Evolutionary conservation across 2,113 vertebrate species (phyloP), one percentile per base, ranked within the genome.

Genomic region (Phaethornis superciliosus): DNA sequence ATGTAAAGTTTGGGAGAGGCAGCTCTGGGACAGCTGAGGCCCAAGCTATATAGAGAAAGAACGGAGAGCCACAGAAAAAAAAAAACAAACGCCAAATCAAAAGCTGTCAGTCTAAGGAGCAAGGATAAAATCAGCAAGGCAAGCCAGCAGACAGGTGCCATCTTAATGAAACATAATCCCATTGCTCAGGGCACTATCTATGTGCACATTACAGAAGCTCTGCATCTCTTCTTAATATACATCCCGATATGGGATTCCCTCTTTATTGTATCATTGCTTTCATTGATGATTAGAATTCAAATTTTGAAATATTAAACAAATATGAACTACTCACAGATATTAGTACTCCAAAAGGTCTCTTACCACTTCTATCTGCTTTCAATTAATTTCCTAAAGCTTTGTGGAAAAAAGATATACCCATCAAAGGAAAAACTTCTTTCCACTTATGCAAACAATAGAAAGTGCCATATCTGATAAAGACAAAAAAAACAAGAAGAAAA

Each of bases 11-110:
- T 91, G 47, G 22, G 56, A 77, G 30, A 86, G 55, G n/a, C 74
- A 79, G 62, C 44, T 89, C 42, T 51, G 67, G 63, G 59, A 93
- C 92, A 95, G 93, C 89, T 95, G 96, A 55, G 21, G 37, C 68
- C 77, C 42, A 80, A 62, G 69, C 63, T 93, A 84, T 71, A 89
- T 75, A 64, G 47, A 55, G 63, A 30, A 17, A 69, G 54, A 86
- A 76, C 0, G 2, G 58, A 86, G 28, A 52, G 18, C 11, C n/a
- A 63, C 9, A 40, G 56, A 40, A 40, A 40, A 40, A 9, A 40
- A 63, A 78, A 62, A 77, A 49, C 54, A 27, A 35, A 51, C 35
- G 9, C 3, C 1, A 1, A 84, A 58, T 32, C 26, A 58, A 74
- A 94, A 88, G 55, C 32, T 85, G n/a, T 32, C 12, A 74, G 37